Base-by-base conservation (phyloP, 2,888 invertebrate genomes). In the Chymomyza procnemis region DNA sequence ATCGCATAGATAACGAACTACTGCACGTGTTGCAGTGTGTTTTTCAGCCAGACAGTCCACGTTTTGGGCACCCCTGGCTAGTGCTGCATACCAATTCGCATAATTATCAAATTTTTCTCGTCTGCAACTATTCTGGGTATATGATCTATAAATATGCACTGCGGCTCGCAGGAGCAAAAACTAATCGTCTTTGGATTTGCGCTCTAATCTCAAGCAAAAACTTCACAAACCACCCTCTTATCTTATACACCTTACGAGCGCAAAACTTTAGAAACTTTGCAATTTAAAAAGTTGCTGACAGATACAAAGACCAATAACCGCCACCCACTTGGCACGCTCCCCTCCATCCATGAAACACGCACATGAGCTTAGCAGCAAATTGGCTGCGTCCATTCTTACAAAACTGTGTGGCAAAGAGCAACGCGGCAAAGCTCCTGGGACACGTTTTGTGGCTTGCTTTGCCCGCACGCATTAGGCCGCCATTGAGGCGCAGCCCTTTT, bases 81-180 rank as follows among this genome's bases (percentile, higher is more conserved):
- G 92, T 93, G 74, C 89, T 94, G 46, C 93, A 94, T 72, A 89
- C 91, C 0, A 94, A 94, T 88, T 93, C 93, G 0, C 92, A 93
- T 80, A 90, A 94, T 73, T 90, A 89, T 61, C 94, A 93, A 92
- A 92, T 94, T 41, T 93, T 93, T 79, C 91, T 93, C 56, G 92
- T 93, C 50, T 95, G 95, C 79, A 92, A 93, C 85, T 95, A 94
- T 89, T 94, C 94, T 0, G 94, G 94, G 2, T 93, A 93, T 79
- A 89, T 92, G 26, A 91, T 94, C 62, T 93, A 91, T 78, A 92
- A 92, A 76, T 90, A 88, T 63, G 88, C 90, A 2, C 79, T 92
- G 52, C 89, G 91, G 2, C 80, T 92, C 34, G n/a, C n/a, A n/a
- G n/a, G n/a, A n/a, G n/a, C n/a, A n/a, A n/a, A n/a, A n/a, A n/a